Evolutionary conservation across 2,797 vertebrate species (phyloP).

Genomic region (Apogon talboti): DNA sequence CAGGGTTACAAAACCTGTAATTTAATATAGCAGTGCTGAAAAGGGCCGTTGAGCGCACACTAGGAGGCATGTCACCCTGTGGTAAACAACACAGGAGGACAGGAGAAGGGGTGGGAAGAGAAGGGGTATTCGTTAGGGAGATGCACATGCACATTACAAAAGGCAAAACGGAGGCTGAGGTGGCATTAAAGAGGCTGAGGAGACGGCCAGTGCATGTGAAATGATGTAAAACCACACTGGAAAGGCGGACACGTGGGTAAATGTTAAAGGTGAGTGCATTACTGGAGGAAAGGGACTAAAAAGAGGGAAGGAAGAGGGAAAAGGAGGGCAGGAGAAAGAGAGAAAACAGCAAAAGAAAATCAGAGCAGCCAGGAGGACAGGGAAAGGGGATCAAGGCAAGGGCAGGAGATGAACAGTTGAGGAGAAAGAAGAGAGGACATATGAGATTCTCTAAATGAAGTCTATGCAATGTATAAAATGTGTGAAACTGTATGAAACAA

Average conservation of each 20-base stretch:
- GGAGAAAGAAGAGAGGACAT: neutral
- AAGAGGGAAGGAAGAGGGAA: neutral
- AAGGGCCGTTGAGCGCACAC: slow-evolving; percentile 47
- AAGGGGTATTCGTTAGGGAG: neutral
- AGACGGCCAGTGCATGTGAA: neutral
- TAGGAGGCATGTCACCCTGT: slow-evolving; percentile 58
- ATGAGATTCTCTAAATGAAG: too few relatives aligned
- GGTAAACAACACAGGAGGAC: slow-evolving; percentile 3
- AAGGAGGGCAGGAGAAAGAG: neutral
- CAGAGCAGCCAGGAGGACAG: slow-evolving; percentile 1
- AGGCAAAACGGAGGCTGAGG: neutral
- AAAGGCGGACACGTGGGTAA: neutral
- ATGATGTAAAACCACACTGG: slow-evolving; percentile 22
- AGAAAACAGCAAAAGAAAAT: neutral
- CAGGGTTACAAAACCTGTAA: slow-evolving; percentile 24
- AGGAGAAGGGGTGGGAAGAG: neutral
- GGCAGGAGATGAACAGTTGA: slow-evolving; percentile 4
- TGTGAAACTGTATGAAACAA: too few relatives aligned
- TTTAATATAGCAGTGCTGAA: slow-evolving; percentile 23
- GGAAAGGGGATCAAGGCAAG: slow-evolving; percentile 1
- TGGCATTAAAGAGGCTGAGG: neutral
- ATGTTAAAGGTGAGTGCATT: slow-evolving; percentile 29
- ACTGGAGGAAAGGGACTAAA: neutral
- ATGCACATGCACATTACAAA: neutral
- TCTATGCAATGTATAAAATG: too few relatives aligned